Evolutionary conservation across 2,797 vertebrate genomes (phyloP).

Genomic region (Parauchenoglanis punctatus): DNA sequence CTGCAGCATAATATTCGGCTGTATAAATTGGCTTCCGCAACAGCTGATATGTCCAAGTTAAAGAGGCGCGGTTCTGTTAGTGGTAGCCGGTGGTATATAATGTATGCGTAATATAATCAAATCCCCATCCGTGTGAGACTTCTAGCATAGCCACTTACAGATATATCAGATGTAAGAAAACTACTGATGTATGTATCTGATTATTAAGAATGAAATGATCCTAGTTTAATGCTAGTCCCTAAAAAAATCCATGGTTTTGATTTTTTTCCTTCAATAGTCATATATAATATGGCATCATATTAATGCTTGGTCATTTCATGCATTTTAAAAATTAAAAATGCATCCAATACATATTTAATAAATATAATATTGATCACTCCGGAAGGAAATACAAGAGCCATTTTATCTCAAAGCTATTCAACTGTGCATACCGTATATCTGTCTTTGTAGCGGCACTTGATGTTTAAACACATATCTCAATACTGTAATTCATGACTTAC

Average conservation of each 20-base stretch:
- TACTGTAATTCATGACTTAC: background rate
- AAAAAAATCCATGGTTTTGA: background rate
- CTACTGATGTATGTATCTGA: background rate
- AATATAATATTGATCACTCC: background rate
- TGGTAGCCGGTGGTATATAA: background rate
- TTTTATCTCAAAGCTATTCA: background rate
- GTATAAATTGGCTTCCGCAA: background rate
- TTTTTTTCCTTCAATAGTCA: background rate
- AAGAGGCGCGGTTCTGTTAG: background rate
- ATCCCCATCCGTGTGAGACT: background rate
- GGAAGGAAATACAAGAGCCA: background rate
- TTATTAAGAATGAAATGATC: background rate
- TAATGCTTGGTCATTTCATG: background rate
- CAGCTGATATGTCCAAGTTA: constrained; percentile 13
- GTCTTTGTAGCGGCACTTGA: background rate
- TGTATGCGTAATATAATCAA: background rate
- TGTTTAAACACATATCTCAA: background rate
- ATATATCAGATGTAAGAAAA: background rate
- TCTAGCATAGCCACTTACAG: background rate
- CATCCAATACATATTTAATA: background rate
- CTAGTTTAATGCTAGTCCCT: background rate
- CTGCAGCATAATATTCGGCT: constrained; percentile 2
- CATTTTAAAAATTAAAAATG: background rate
- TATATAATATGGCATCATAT: background rate
- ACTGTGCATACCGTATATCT: too few relatives aligned